Evolutionary conservation across 2,888 invertebrate species (phyloP), one percentile per base, ranked within the genome.

Genomic region (Prenolepis imparis): DNA sequence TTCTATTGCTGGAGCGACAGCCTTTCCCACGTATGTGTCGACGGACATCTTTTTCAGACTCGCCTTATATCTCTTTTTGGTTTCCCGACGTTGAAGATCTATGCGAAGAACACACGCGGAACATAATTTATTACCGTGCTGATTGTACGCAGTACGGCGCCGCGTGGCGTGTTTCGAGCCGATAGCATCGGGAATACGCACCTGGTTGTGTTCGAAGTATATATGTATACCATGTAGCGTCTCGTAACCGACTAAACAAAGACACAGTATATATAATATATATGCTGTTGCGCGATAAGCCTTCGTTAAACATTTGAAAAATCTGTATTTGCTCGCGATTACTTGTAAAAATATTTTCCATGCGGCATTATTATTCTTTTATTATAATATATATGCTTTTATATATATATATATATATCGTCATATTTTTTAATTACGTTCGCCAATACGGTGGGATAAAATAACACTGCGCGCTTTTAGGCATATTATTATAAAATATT

Each of bases 91-190:
- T 82, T 81, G 84, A 77, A 84, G 84, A 90, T 88, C 84, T 87
- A 84, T 85, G 82, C 72, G 83, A 72, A 72, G 87, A 87, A 89
- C 75, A 87, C 86, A 87, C 86, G 85, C 82, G 70, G 83, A 63
- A 64, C 21, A 85, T 91, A 90, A 91, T 90, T 91, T 90, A 91
- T 89, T 84, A 85, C 87, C 18, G 74, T 70, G 88, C 86, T 88
- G 91, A 90, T 90, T 91, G 90, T 87, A 90, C 91, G 88, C 87
- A 80, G 87, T 89, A 87, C 88, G 86, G 88, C 87, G 88, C 89
- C 90, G 88, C 85, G 86, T 89, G 89, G 87, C 90, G 86, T 90
- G 90, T 90, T 90, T 82, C 68, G 78, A 77, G 52, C 67, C 88
- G 91, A 91, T 39, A 61, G 55, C 70, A 36, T 91, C 91, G 83